Evolutionary conservation across 2,797 vertebrate genomes (phyloP), one percentile per base, ranked within the genome.

Genomic region (Pterois miles): DNA sequence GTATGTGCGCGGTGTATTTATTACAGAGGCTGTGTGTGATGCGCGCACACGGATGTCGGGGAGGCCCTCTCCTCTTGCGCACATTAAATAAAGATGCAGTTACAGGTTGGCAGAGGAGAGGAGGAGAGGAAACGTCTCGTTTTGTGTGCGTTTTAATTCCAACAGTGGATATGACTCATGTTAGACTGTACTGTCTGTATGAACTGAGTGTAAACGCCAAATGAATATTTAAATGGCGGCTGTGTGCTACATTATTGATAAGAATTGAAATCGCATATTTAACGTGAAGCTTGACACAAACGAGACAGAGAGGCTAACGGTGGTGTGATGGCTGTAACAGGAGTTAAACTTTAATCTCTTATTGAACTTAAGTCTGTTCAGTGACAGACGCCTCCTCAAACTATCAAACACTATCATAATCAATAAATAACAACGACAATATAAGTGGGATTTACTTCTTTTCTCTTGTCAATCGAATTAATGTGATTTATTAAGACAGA

Each of bases 201-300:
- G 43, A 86, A 80, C 22, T 10, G 71, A 43, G 60, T 23, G 68
- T 81, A 81, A 85, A 82, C 59, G 82, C 60, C 0, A 34, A 20
- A 78, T 89, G 22, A 86, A 88, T 89, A 88, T 91, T 91, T 90
- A 78, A 88, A 84, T 86, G 68, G 64, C n/a, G 76, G 65, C 13
- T 18, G 62, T 29, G 71, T 5, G 70, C 63, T 90, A 80, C 81
- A 90, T 90, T 88, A 90, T 89, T 92, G 80, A 89, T 90, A 65
- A 29, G 80, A 82, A 82, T 63, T 82, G 71, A 85, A 82, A 86
- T 86, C 81, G 25, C 71, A 64, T 74, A 85, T 88, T 84, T 80
- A 87, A 87, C 77, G 80, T 78, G 64, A 70, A 80, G 83, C 65
- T 73, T 53, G 77, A 85, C 85, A 74, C 81, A 79, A 84, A 78